phyloP scores from a whole-genome alignment of 1,140 invertebrate species.

The Drosophila micromelanica region DNA sequence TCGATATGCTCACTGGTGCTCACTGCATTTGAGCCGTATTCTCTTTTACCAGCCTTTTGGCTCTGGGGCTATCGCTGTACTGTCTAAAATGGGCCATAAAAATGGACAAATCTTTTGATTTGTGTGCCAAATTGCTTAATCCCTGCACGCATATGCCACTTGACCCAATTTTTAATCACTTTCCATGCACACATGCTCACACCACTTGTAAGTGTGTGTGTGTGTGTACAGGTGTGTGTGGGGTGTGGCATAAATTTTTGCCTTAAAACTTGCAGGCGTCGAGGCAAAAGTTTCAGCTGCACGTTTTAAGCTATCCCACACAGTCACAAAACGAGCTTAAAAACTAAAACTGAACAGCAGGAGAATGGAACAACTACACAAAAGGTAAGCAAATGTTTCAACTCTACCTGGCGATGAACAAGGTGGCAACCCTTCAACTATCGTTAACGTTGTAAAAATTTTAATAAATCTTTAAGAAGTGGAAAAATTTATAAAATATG shows the following conservation, averaged over 20 bases:
- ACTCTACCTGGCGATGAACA: conserved; percentile 25
- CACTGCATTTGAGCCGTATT: conserved; percentile 27
- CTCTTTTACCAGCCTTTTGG: background rate
- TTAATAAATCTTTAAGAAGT: background rate
- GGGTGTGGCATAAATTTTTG: conserved; percentile 69
- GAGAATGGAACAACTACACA: conserved; percentile 16
- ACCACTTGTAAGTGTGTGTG: background rate
- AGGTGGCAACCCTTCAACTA: background rate
- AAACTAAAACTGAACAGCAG: conserved; percentile 27
- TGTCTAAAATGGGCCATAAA: conserved; percentile 36
- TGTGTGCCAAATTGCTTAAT: conserved; percentile 79
- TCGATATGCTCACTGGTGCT: conserved; percentile 24
- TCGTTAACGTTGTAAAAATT: background rate
- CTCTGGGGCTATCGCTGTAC: background rate
- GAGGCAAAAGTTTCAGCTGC: conserved; percentile 68
- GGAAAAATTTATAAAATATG: no score
- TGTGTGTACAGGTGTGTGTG: conserved; percentile 4
- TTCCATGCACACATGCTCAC: conserved; percentile 68
- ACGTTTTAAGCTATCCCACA: conserved; percentile 71
- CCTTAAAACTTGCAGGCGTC: conserved; percentile 66
- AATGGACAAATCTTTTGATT: conserved; percentile 75
- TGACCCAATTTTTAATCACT: conserved; percentile 83
- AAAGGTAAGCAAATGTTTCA: conserved; percentile 39
- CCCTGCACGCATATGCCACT: conserved; percentile 71
- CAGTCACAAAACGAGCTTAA: conserved; percentile 66